phyloP scores from a whole-genome alignment of 2,888 invertebrate species.

The Pristionchus entomophagus region DNA sequence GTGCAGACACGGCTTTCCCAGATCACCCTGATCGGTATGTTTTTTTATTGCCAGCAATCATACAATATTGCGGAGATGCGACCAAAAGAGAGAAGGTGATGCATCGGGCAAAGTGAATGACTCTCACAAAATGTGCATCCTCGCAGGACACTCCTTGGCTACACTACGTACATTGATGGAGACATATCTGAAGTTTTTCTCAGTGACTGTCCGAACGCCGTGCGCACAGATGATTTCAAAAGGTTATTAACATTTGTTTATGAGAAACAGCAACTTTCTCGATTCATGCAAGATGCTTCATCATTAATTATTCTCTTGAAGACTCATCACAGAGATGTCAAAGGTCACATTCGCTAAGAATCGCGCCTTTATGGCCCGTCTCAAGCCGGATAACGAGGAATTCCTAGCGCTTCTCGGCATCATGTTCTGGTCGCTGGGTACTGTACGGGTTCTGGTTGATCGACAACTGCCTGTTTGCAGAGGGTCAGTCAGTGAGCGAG shows the following conservation, averaged over 20 bases:
- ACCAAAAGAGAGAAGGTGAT: too few species aligned
- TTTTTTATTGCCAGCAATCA: too few species aligned
- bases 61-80: too few species aligned
- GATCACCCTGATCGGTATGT: background rate
- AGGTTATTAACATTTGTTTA: too few species aligned
- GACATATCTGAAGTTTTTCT: background rate
- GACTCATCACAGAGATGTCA: background rate
- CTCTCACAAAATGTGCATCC: too few species aligned
- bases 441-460: background rate
- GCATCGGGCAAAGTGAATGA: too few species aligned
- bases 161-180: background rate
- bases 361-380: background rate
- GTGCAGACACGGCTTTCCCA: background rate
- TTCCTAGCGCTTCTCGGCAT: background rate
- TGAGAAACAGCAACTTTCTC: too few species aligned
- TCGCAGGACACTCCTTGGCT: background rate
- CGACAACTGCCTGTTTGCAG: background rate
- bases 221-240: background rate
- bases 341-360: background rate
- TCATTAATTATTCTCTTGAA: background rate
- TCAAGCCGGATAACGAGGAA: background rate
- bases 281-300: too few species aligned
- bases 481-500: background rate
- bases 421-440: conserved; percentile 5
- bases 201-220: background rate